phyloP scores from a whole-genome alignment of 92 coral and sea anemone genomes.

The Epizoanthus illoricatus region DNA sequence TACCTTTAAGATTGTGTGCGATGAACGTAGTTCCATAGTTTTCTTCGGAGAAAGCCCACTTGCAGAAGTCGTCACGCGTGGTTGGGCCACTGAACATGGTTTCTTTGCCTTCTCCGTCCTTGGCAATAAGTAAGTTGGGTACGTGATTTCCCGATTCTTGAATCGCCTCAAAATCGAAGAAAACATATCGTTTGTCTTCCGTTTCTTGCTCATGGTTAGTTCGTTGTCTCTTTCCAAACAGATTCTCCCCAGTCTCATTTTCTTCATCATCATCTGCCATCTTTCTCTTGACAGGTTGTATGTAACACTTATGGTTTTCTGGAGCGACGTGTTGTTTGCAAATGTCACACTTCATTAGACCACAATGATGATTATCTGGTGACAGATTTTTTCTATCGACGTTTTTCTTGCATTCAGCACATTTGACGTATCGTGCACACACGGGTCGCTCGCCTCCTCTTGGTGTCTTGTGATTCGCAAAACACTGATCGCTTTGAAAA shows the following conservation, averaged over 20 bases:
- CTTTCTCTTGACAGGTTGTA: constrained; percentile 17
- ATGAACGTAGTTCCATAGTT: constrained; percentile 20
- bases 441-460: neutral
- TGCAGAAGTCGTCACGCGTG: constrained; percentile 42
- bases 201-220: neutral
- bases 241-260: neutral
- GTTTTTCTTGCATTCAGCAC: constrained; percentile 4
- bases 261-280: constrained; percentile 8
- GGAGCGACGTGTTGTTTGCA: neutral
- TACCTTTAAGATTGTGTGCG: constrained; percentile 45
- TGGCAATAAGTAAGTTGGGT: constrained; percentile 50
- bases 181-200: constrained; percentile 1
- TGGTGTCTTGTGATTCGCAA: constrained; percentile 7
- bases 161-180: constrained; percentile 45
- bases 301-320: constrained; percentile 18
- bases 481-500: constrained; percentile 28
- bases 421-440: constrained; percentile 24
- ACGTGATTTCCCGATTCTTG: constrained; percentile 56
- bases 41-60: constrained; percentile 42
- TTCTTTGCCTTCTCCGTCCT: constrained; percentile 39
- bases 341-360: neutral
- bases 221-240: neutral
- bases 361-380: constrained; percentile 24
- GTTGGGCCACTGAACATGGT: constrained; percentile 40
- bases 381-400: neutral